Conservation (phyloP, 2,888 invertebrate genomes). For the Rhamphomyia laevipes region DNA sequence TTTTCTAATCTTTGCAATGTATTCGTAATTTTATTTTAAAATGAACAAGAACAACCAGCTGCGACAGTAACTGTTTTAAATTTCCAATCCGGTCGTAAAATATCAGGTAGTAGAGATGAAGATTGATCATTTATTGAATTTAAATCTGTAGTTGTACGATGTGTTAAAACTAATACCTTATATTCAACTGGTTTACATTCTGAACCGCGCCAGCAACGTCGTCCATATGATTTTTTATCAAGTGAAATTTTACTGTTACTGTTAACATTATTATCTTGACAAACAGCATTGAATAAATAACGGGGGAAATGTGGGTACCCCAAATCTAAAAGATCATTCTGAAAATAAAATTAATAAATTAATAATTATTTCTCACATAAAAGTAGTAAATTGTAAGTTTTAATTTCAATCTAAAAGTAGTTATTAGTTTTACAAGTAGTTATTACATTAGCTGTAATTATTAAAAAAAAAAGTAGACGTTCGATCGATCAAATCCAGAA, state of each 20-base stretch:
- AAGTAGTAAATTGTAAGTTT: no score
- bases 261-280: slow-evolving; percentile 17
- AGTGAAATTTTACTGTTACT: neutral
- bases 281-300: slow-evolving; percentile 32
- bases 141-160: slow-evolving; percentile 12
- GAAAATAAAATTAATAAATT: neutral
- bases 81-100: slow-evolving; percentile 26
- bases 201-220: slow-evolving; percentile 27
- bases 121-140: slow-evolving; percentile 16
- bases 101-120: slow-evolving; percentile 22
- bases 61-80: slow-evolving; percentile 32
- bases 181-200: slow-evolving; percentile 33
- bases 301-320: slow-evolving; percentile 31
- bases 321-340: slow-evolving; percentile 32
- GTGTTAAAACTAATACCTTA: slow-evolving; percentile 30
- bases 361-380: no score
- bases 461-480: no score
- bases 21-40: no score
- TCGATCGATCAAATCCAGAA: no score
- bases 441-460: no score
- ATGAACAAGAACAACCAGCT: slow-evolving; percentile 34
- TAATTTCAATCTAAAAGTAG: no score
- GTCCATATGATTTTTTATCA: slow-evolving; percentile 20
- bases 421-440: no score
- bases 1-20: no score